Evolutionary conservation across 2,113 vertebrate species (phyloP).

Genomic region (Strix uralensis): DNA sequence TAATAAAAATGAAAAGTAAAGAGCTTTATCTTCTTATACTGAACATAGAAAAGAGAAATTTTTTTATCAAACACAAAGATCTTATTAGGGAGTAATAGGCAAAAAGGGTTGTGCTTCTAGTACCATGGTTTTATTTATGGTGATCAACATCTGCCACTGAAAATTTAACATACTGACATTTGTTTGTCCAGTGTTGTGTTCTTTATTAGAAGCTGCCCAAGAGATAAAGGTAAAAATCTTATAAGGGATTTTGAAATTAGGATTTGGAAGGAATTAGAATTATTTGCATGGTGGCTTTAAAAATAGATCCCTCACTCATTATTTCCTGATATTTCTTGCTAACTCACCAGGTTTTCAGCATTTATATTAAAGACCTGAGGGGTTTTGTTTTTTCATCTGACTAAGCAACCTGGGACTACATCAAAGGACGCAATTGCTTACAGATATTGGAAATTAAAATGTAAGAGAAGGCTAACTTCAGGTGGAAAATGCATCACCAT

Average conservation of each 20-base stretch:
- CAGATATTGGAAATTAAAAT: not conserved
- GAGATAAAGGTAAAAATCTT: not conserved
- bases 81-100: not conserved
- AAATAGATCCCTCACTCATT: rapidly evolving
- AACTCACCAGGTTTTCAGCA: not conserved
- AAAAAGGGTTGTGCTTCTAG: not conserved
- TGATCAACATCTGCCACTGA: not conserved
- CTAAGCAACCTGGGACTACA: not conserved
- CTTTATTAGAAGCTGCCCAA: not conserved
- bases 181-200: not conserved
- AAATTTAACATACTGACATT: not conserved
- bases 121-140: not conserved
- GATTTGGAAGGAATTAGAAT: not conserved
- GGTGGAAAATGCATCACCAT: not conserved
- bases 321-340: not conserved
- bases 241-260: not conserved
- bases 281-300: not conserved
- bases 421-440: not conserved
- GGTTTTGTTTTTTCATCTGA: not conserved
- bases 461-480: not conserved
- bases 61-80: not conserved
- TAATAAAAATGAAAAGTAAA: not conserved
- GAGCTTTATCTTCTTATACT: not conserved
- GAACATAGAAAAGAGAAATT: not conserved
- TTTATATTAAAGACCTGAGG: not conserved